Conservation (phyloP, 2,888 invertebrate genomes). For the Azorinus chamasolen region DNA sequence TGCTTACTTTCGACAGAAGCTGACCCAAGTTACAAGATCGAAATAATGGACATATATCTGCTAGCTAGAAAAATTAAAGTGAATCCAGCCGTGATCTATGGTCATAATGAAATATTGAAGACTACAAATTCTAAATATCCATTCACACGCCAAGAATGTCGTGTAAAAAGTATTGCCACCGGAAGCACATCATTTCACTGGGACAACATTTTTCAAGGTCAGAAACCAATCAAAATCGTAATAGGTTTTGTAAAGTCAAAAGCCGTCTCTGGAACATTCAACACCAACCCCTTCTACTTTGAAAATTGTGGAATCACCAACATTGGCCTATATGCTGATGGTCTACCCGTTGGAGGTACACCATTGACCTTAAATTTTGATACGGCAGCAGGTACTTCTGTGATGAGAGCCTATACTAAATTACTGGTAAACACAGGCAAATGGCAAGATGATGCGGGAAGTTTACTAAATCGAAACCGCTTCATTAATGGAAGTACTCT, state of each 20-base stretch:
- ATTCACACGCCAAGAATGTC: conserved; percentile 15
- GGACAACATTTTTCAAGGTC: conserved; percentile 39
- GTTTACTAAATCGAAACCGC: too few species aligned
- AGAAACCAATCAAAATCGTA: conserved; percentile 23
- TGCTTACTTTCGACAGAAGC: neutral
- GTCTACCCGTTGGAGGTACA: conserved; percentile 22
- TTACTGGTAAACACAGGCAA: too few species aligned
- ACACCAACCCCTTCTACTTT: conserved; percentile 11
- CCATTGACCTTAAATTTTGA: conserved; percentile 27
- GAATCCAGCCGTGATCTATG: too few species aligned
- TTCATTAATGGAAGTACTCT: too few species aligned
- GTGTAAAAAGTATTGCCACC: conserved; percentile 9
- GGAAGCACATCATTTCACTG: conserved; percentile 21
- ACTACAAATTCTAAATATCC: conserved; percentile 15
- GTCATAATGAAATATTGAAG: conserved; percentile 2
- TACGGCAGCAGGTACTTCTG: neutral
- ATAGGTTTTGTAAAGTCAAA: conserved; percentile 24
- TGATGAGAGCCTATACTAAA: conserved; percentile 17
- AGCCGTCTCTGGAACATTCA: conserved; percentile 27
- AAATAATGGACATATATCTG: neutral
- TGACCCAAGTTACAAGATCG: conserved; percentile 3
- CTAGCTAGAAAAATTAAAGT: too few species aligned
- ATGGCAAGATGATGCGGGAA: too few species aligned
- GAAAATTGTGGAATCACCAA: conserved; percentile 4
- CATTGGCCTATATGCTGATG: conserved; percentile 17